Percentiles rank a stretch among this genome's conserved stretches.
Conservation (phyloP, 1,140 invertebrate species). For the Scylla paramamosain region DNA sequence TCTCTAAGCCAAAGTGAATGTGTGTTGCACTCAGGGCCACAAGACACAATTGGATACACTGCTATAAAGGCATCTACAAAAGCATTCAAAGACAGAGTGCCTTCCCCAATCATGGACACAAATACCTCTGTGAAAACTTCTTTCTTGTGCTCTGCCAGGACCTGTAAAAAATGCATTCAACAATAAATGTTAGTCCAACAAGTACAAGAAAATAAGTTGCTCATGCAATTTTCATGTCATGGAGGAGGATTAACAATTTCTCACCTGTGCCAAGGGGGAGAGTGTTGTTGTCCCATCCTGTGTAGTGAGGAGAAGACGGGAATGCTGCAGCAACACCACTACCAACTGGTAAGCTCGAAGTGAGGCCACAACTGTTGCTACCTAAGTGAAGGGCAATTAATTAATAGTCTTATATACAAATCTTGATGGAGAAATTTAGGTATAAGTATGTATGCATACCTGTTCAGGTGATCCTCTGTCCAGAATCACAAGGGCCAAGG, state of each 20-base stretch:
- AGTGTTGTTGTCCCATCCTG: constrained; percentile 62
- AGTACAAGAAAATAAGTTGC: not conserved
- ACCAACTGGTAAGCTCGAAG: constrained; percentile 72
- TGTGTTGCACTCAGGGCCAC: constrained; percentile 75
- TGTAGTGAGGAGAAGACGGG: constrained; percentile 50
- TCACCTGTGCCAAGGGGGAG: constrained; percentile 60
- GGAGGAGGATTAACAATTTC: not conserved
- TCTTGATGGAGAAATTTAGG: no score
- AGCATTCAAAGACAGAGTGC: constrained; percentile 68
- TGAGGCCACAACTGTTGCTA: constrained; percentile 65
- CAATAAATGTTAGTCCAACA: not conserved
- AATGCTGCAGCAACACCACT: constrained; percentile 69
- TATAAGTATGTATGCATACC: constrained; percentile 28
- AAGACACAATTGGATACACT: constrained; percentile 74
- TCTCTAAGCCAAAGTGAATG: constrained; percentile 75
- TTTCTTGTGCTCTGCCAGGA: constrained; percentile 76
- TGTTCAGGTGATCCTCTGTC: constrained; percentile 74
- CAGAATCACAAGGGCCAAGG: constrained; percentile 71
- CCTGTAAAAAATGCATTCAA: constrained; percentile 48
- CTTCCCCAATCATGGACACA: constrained; percentile 73
- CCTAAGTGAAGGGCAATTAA: constrained; percentile 31
- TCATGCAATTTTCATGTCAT: not conserved
- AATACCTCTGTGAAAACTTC: constrained; percentile 75
- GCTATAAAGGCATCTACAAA: constrained; percentile 74
- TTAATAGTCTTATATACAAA: not conserved